Percentiles rank a stretch among this genome's conserved stretches.
Conservation (phyloP, 2,888 invertebrate species). For the Belgica antarctica region DNA sequence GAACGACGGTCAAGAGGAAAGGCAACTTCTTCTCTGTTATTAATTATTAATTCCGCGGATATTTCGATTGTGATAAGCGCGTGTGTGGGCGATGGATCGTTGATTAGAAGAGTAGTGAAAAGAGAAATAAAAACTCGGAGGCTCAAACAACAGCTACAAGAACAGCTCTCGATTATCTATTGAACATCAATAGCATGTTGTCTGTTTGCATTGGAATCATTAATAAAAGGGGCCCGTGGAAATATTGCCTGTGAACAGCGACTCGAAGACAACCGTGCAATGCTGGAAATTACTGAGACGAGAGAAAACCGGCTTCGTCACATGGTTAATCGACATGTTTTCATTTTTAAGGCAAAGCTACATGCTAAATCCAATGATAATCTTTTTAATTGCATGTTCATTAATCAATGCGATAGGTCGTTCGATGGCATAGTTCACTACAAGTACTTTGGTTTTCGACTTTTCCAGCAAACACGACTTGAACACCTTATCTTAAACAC, state of each 20-base stretch:
- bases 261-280: background rate
- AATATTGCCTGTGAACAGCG: background rate
- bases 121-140: slow-evolving; percentile 11
- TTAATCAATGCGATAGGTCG: slow-evolving; percentile 3
- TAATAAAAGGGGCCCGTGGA: slow-evolving; percentile 16
- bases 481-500: background rate
- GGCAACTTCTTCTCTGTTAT: background rate
- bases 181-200: slow-evolving; percentile 37
- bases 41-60: slow-evolving; percentile 12
- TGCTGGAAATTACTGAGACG: background rate
- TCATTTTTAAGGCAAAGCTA: background rate
- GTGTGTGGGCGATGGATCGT: slow-evolving; percentile 16
- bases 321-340: slow-evolving; percentile 3
- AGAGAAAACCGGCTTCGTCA: background rate
- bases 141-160: slow-evolving; percentile 25
- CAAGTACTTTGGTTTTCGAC: background rate
- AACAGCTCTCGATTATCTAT: slow-evolving; percentile 28
- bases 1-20: background rate
- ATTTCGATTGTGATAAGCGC: background rate
- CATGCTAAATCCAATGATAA: slow-evolving; percentile 1
- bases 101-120: slow-evolving; percentile 8
- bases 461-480: background rate
- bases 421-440: background rate
- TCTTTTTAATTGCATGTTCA: slow-evolving; percentile 17
- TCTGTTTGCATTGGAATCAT: slow-evolving; percentile 25